These are phyloP conservation scores for Polypedilum vanderplanki DNA, from an alignment of 1,140 invertebrate species.

Conservation along the genomic window DNA sequence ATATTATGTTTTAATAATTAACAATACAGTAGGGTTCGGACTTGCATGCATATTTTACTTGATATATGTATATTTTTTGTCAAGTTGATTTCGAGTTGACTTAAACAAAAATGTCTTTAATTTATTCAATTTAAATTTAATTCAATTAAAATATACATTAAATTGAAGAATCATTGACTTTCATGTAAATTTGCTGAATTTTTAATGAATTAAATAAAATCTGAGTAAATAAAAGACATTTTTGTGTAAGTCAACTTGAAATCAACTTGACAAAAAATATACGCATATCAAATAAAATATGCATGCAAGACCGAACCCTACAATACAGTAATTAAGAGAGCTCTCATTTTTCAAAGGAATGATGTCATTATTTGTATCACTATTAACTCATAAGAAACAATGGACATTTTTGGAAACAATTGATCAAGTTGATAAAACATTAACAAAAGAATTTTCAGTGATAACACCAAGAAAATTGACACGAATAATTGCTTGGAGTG, in stretches of 20 bases:
- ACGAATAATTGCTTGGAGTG: not conserved
- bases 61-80: too few relatives aligned
- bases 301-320: not conserved
- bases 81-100: too few relatives aligned
- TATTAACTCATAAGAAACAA: not conserved
- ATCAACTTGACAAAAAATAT: too few relatives aligned
- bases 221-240: too few relatives aligned
- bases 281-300: too few relatives aligned
- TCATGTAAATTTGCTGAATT: too few relatives aligned
- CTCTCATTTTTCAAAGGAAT: not conserved
- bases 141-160: too few relatives aligned
- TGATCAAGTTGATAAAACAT: not conserved
- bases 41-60: not conserved
- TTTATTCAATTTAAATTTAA: too few relatives aligned
- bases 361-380: not conserved
- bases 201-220: too few relatives aligned
- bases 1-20: not conserved
- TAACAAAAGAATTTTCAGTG: not conserved
- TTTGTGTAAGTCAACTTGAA: too few relatives aligned
- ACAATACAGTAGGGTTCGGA: not conserved
- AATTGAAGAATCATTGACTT: too few relatives aligned
- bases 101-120: too few relatives aligned
- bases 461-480: not conserved
- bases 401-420: constrained; percentile 2
- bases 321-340: not conserved